A percentile compares a stretch with the other conserved stretches of the same genome.
phyloP scores from a whole-genome alignment of 2,888 invertebrate genomes.

The Timema cristinae region DNA sequence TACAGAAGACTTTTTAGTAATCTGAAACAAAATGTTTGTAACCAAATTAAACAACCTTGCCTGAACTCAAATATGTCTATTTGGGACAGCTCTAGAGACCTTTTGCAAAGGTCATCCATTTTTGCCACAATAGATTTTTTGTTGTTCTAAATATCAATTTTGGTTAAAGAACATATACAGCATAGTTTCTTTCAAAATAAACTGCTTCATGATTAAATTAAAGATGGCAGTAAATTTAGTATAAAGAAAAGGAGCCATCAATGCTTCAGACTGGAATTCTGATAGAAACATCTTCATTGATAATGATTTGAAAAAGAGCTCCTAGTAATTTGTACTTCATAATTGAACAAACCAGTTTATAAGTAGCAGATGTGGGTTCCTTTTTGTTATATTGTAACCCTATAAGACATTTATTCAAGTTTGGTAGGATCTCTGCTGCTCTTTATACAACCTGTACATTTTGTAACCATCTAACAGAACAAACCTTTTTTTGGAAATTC shows the following conservation, averaged over 20 bases:
- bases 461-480: slow-evolving; percentile 27
- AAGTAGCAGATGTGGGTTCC: slow-evolving; percentile 18
- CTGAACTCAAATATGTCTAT: too few species aligned
- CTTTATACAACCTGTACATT: slow-evolving; percentile 28
- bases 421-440: slow-evolving; percentile 22
- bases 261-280: slow-evolving; percentile 22
- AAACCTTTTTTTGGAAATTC: slow-evolving; percentile 26
- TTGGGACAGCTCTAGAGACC: too few species aligned
- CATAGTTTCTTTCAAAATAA: too few species aligned
- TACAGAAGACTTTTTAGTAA: too few species aligned
- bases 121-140: too few species aligned
- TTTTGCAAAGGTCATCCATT: too few species aligned
- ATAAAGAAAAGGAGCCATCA: slow-evolving; percentile 25
- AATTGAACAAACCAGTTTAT: slow-evolving; percentile 16
- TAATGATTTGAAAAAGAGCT: slow-evolving; percentile 24
- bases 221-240: too few species aligned
- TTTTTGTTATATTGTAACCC: slow-evolving; percentile 19
- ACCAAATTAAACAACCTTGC: too few species aligned
- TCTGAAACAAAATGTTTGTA: too few species aligned
- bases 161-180: too few species aligned
- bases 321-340: slow-evolving; percentile 23
- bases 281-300: slow-evolving; percentile 26
- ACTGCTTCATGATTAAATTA: too few species aligned
- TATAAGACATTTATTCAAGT: slow-evolving; percentile 22
- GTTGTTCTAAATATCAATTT: too few species aligned